These are phyloP conservation scores for Dromius quadrimaculatus DNA, from an alignment of 2,888 invertebrate species.

Conservation along the genomic window DNA sequence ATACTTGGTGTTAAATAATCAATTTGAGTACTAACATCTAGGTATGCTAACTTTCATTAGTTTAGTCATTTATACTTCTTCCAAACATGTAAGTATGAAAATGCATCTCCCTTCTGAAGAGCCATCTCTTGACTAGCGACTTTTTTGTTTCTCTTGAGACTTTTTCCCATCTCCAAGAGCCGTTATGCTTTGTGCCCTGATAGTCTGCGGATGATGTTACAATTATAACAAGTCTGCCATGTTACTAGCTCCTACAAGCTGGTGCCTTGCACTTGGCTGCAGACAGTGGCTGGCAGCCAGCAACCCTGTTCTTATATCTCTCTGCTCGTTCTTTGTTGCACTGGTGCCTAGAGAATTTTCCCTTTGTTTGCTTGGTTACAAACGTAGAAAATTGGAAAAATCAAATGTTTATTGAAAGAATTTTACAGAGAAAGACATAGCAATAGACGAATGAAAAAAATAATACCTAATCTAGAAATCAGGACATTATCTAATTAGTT, in stretches of 20 bases:
- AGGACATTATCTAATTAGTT: too few relatives aligned
- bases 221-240: conserved; percentile 46
- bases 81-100: too few relatives aligned
- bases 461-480: too few relatives aligned
- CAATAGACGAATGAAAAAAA: too few relatives aligned
- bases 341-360: neutral
- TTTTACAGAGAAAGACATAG: too few relatives aligned
- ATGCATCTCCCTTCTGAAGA: too few relatives aligned
- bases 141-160: too few relatives aligned
- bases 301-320: neutral
- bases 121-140: too few relatives aligned
- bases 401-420: conserved; percentile 7
- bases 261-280: conserved; percentile 18
- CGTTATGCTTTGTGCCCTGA: conserved; percentile 17
- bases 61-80: too few relatives aligned
- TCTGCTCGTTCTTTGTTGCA: neutral
- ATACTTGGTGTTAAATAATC: too few relatives aligned
- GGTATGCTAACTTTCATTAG: too few relatives aligned
- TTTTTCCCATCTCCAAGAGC: neutral
- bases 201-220: conserved; percentile 35
- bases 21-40: too few relatives aligned
- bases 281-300: conserved; percentile 1
- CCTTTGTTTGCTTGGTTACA: neutral
- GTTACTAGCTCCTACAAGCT: conserved; percentile 9
- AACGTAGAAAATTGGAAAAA: conserved; percentile 1